Evolutionary conservation across 2,113 vertebrate genomes (phyloP).

Genomic region (Neodontobutis hainanensis): DNA sequence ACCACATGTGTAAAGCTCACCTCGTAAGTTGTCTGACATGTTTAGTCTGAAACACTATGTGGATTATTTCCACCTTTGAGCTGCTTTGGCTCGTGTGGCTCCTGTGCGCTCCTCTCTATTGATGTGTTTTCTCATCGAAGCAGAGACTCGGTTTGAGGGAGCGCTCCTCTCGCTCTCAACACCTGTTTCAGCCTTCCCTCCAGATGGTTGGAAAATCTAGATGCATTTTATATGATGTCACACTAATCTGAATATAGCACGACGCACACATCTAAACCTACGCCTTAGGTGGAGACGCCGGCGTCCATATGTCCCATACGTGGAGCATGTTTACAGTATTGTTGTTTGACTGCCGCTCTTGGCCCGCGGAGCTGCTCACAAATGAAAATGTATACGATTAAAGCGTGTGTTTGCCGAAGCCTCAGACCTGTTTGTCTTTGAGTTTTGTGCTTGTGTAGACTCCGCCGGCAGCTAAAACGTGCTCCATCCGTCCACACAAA

Average conservation of each 20-base stretch:
- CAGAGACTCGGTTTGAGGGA: constrained; percentile 63
- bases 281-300: constrained; percentile 50
- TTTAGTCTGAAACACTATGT: neutral
- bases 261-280: constrained; percentile 51
- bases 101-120: constrained; percentile 37
- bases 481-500: neutral
- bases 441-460: neutral
- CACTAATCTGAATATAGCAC: constrained; percentile 65
- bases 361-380: neutral
- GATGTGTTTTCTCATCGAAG: constrained; percentile 61
- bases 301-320: constrained; percentile 52
- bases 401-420: neutral
- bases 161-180: constrained; percentile 59
- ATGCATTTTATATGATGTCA: constrained; percentile 75
- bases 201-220: constrained; percentile 74
- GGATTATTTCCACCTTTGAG: constrained; percentile 26
- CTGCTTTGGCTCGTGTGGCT: constrained; percentile 3
- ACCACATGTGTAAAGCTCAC: neutral
- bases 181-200: constrained; percentile 67
- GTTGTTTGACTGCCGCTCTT: constrained; percentile 1
- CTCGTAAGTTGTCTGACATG: neutral
- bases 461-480: no score
- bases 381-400: neutral
- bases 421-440: neutral
- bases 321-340: constrained; percentile 45